Evolutionary conservation across 2,888 invertebrate species (phyloP), one percentile per base, ranked within the genome.

Genomic region (Smittia aterrima): DNA sequence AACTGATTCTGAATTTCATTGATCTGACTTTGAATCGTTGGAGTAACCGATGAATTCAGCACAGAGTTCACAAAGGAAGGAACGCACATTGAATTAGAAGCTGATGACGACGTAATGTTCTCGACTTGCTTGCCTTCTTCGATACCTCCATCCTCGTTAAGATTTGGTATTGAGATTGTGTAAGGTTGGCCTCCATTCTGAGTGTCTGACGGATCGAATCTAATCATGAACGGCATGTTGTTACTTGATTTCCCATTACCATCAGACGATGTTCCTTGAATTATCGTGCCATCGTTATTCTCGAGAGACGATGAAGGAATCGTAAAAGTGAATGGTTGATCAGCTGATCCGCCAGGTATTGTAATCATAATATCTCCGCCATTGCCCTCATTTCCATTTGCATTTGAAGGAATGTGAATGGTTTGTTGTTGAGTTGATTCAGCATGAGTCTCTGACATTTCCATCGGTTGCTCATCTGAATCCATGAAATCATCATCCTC

Each of bases 401-500:
- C n/a, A 24, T 40, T 20, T 7, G 58, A n/a, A 32, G 72, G 53
- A 53, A 54, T 53, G 13, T 62, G 72, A 22, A 72, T 62, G 25
- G 72, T 72, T 38, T 62, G 38, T 58, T 2, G 20, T 58, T 22
- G 18, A 76, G 68, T 75, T 38, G 75, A 68, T 7, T 75, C 38
- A 62, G 75, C 68, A 11, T 70, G 53, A 18, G 1, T 53, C 18
- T 72, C 66, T 22, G 64, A 25, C n/a, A 9, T 7, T 66, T 74
- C 74, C 18, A 20, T 54, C 40, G 16, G 40, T 54, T 67, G 74
- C 7, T 78, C 78, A 41, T 78, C 77, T 18, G 81, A 81, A 79
- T 82, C 80, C 75, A 79, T 81, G 62, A 82, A 83, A 77, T 90
- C 90, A 76, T 88, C 88, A 76, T 90, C 90, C 71, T 89, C 89